Evolutionary conservation across 2,797 vertebrate genomes (phyloP), one percentile per base, ranked within the genome.

Genomic region (Malacoraja senta): DNA sequence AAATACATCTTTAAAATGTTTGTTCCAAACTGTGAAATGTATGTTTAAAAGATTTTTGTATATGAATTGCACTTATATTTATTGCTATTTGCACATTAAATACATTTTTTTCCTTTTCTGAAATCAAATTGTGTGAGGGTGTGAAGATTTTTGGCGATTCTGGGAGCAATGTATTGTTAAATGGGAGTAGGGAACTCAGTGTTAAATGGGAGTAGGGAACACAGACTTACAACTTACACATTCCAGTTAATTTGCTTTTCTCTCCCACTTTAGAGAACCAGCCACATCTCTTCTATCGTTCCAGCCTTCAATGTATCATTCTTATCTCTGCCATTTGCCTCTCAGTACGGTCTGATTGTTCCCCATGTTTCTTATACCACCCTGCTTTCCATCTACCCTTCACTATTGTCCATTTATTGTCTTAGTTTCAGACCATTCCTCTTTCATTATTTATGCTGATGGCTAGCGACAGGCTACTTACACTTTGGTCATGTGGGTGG

Each of bases 71-170:
- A 88, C n/a, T 3, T 35, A 88, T 88, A 88, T 68, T 88, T 88
- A 88, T 88, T 88, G 63, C 84, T 35, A 68, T 88, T 88, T 88
- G 61, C 84, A 88, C 84, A 88, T 88, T 68, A 88, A 88, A 88
- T 68, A 88, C 63, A 35, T 32, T 84, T 84, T 63, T 19, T 35
- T 61, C 83, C 12, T 88, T 68, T 68, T 68, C 32, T 21, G 3
- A 58, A 84, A 71, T 71, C 68, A 71, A 17, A 13, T 19, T 71
- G 13, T 71, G 68, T 21, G 17, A 19, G 19, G 13, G 68, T 71
- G 68, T 71, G 68, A 71, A 1, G 68, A 71, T 71, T 15, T 13
- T 24, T 74, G n/a, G 17, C 26, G 29, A 86, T 13, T 15, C 58
- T 7, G 79, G 7, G 24, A 63, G 83, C 0, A 13, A 71, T 15